Evolutionary conservation across 2,888 invertebrate species (phyloP).

Genomic region (Drosophila putrida): DNA sequence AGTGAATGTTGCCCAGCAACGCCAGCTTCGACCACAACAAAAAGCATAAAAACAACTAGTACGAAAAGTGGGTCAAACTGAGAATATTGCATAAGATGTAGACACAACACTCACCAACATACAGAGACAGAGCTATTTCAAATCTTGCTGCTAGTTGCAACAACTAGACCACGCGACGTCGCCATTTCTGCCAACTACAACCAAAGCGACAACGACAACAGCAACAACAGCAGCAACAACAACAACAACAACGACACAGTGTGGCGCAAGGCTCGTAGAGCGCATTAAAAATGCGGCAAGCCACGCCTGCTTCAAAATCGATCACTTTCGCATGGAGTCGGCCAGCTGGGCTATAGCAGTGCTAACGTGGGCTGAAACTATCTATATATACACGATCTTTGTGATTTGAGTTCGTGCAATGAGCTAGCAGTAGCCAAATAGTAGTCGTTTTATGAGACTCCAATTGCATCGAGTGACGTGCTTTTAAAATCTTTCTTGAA

Average conservation of each 20-base stretch:
- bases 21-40: constrained; percentile 62
- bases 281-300: constrained; percentile 60
- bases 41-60: constrained; percentile 54
- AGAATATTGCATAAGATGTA: constrained; percentile 78
- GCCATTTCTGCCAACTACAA: constrained; percentile 49
- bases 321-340: constrained; percentile 77
- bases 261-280: constrained; percentile 67
- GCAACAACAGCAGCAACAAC: constrained; percentile 14
- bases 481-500: constrained; percentile 39
- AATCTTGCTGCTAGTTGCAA: constrained; percentile 68
- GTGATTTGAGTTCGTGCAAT: constrained; percentile 50
- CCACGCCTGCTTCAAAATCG: constrained; percentile 81
- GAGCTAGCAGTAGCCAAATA: constrained; percentile 13
- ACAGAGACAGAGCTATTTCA: constrained; percentile 65
- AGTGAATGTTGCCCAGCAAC: constrained; percentile 73
- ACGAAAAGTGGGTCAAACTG: constrained; percentile 76
- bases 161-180: constrained; percentile 75
- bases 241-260: constrained; percentile 20
- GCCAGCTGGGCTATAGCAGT: constrained; percentile 34
- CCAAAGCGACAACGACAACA: constrained; percentile 36
- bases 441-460: constrained; percentile 15
- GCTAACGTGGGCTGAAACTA: constrained; percentile 29
- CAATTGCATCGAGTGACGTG: constrained; percentile 39
- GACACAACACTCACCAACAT: constrained; percentile 67
- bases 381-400: constrained; percentile 13